Evolutionary conservation across 2,888 invertebrate genomes (phyloP).

Genomic region (Coecobrya sp.): DNA sequence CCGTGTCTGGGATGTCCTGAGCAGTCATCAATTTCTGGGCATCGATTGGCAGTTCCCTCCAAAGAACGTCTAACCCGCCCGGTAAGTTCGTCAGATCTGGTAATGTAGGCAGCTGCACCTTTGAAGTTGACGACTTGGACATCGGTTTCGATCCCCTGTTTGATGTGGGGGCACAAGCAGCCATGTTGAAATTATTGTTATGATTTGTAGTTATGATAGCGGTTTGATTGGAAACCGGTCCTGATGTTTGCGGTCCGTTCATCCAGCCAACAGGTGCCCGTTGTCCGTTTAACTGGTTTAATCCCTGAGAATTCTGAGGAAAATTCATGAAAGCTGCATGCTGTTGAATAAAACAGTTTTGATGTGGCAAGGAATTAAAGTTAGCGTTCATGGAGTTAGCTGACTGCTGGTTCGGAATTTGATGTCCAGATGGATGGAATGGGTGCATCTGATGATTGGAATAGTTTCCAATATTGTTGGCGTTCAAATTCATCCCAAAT

Average conservation of each 20-base stretch:
- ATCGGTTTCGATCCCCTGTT: neutral
- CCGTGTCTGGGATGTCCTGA: constrained; percentile 85
- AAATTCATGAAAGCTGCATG: constrained; percentile 68
- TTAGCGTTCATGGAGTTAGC: constrained; percentile 38
- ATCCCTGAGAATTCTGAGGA: constrained; percentile 44
- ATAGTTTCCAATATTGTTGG: constrained; percentile 35
- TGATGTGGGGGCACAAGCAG: neutral
- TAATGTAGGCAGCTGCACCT: constrained; percentile 24
- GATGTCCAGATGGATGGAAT: constrained; percentile 18
- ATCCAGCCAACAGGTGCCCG: constrained; percentile 51
- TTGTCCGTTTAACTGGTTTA: constrained; percentile 38
- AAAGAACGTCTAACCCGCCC: constrained; percentile 84
- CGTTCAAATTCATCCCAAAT: constrained; percentile 63
- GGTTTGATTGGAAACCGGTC: neutral
- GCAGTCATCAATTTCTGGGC: constrained; percentile 82
- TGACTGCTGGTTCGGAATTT: constrained; percentile 51
- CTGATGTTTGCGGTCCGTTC: constrained; percentile 19
- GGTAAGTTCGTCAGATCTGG: constrained; percentile 65
- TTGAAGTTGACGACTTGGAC: constrained; percentile 3
- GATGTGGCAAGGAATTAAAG: neutral
- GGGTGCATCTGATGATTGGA: neutral
- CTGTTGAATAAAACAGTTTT: constrained; percentile 67
- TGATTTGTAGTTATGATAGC: neutral
- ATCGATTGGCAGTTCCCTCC: constrained; percentile 82
- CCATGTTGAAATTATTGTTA: constrained; percentile 15